Percentiles rank a stretch among this genome's conserved stretches.
phyloP scores from a whole-genome alignment of 2,797 vertebrate species.

The Trachops cirrhosus region DNA sequence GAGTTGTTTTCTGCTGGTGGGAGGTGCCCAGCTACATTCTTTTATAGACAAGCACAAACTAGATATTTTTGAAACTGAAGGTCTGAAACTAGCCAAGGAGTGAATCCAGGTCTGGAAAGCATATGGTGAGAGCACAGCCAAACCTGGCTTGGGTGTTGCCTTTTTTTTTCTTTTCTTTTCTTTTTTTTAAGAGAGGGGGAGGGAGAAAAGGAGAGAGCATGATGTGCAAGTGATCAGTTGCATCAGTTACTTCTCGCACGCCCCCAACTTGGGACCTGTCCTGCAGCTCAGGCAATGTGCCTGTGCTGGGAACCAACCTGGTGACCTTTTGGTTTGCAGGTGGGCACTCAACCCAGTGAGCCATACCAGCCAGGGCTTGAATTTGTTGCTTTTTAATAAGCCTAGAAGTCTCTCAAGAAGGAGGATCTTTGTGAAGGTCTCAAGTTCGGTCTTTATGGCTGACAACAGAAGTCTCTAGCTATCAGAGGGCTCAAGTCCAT shows the following conservation, averaged over 20 bases:
- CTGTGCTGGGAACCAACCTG: too few relatives aligned
- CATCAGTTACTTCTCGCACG: neutral
- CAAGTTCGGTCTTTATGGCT: neutral
- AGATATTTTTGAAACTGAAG: conserved; percentile 68
- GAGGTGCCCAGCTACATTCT: conserved; percentile 69
- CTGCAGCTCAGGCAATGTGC: too few relatives aligned
- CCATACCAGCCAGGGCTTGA: neutral
- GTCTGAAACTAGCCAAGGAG: conserved; percentile 62
- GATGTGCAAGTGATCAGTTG: too few relatives aligned
- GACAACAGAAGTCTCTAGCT: neutral
- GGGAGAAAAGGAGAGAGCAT: neutral
- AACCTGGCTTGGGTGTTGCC: conserved; percentile 30
- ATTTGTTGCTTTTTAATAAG: conserved; percentile 67
- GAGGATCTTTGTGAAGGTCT: conserved; percentile 22
- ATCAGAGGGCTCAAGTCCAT: neutral
- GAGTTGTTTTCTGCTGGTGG: conserved; percentile 61
- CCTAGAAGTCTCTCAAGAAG: neutral
- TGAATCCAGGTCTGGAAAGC: conserved; percentile 56
- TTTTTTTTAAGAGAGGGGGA: too few relatives aligned
- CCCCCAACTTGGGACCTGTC: neutral
- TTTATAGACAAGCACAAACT: conserved; percentile 74
- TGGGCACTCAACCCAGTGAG: neutral
- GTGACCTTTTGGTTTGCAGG: too few relatives aligned
- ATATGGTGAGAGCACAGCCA: neutral
- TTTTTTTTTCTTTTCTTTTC: conserved; percentile 18